These are phyloP conservation scores for Clupea harengus DNA, from an alignment of 2,113 vertebrate genomes.

Conservation along the genomic window DNA sequence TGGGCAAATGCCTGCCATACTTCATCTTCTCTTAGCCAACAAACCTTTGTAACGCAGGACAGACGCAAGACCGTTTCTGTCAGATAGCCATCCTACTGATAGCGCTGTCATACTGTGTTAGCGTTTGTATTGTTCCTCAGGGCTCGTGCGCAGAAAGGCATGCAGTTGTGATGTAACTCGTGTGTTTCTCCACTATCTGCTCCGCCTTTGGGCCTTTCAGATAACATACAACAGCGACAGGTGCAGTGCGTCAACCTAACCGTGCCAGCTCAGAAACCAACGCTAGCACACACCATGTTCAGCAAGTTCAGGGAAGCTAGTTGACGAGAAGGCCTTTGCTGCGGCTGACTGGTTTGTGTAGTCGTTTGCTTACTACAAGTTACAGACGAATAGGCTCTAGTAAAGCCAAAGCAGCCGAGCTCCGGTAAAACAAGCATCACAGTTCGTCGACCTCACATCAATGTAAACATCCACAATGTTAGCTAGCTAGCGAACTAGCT, in stretches of 20 bases:
- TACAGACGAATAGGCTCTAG: background rate
- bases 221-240: background rate
- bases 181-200: background rate
- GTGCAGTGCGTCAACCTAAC: constrained; percentile 8
- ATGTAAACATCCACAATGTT: background rate
- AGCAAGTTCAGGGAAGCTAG: background rate
- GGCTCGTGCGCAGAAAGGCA: background rate
- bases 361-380: background rate
- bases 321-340: constrained; percentile 4
- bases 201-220: background rate
- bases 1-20: too few relatives aligned
- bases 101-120: background rate
- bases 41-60: too few relatives aligned
- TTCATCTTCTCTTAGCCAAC: too few relatives aligned
- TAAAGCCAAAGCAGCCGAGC: background rate
- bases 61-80: too few relatives aligned
- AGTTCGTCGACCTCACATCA: background rate
- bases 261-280: background rate
- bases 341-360: background rate
- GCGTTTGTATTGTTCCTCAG: background rate
- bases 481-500: background rate
- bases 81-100: too few relatives aligned
- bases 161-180: background rate
- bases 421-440: background rate
- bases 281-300: background rate